phyloP scores from a whole-genome alignment of 2,797 vertebrate genomes.

The Alectoris magna region DNA sequence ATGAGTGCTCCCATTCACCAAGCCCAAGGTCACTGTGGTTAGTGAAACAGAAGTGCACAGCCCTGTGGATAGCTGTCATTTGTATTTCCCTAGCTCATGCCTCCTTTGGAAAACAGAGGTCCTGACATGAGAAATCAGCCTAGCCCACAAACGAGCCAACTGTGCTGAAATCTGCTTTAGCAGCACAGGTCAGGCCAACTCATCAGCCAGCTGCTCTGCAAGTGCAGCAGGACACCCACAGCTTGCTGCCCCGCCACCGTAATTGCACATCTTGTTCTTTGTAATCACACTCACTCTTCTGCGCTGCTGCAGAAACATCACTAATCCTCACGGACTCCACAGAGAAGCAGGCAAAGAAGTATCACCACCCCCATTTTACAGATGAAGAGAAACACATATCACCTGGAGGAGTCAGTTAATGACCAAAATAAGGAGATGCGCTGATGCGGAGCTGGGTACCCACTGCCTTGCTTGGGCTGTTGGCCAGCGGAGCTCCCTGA shows the following conservation, averaged over 20 bases:
- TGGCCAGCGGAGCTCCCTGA: neutral
- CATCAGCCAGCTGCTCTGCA: constrained; percentile 54
- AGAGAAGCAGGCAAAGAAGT: constrained; percentile 11
- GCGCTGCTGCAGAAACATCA: neutral
- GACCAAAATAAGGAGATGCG: neutral
- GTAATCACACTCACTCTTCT: constrained; percentile 26
- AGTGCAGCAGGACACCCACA: constrained; percentile 33
- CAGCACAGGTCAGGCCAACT: constrained; percentile 47
- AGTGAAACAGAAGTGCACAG: neutral
- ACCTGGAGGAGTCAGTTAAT: neutral
- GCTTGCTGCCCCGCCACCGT: constrained; percentile 44
- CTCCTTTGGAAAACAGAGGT: constrained; percentile 10
- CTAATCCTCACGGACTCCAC: constrained; percentile 48
- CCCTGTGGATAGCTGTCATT: neutral
- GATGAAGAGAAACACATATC: neutral
- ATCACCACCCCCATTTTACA: neutral
- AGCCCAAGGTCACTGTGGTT: neutral
- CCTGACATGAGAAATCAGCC: neutral
- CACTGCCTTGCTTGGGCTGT: neutral
- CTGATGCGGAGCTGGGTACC: neutral
- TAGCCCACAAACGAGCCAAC: constrained; percentile 47
- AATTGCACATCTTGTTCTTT: constrained; percentile 55
- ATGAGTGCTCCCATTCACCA: neutral
- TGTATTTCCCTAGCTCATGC: neutral
- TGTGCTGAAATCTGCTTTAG: constrained; percentile 59